Evolutionary conservation across 92 coral and sea anemone species (phyloP), one percentile per base, ranked within the genome.

Genomic region (Micromussa lordhowensis): DNA sequence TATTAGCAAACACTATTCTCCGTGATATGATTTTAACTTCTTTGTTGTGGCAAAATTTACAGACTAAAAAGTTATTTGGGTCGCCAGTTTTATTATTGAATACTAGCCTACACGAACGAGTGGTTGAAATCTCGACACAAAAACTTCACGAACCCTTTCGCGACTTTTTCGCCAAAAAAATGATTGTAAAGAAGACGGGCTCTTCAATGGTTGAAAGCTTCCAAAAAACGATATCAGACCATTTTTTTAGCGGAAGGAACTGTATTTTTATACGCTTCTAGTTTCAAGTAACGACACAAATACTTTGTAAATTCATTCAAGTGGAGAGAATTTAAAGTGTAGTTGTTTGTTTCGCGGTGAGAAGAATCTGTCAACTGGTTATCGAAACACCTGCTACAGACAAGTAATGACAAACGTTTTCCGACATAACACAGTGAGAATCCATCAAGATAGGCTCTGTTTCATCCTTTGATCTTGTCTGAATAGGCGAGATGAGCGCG

Each of bases 341-440:
- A 80, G 84, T 59, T 63, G 53, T 34, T 3, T n/a, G 36, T 74
- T 55, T 24, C 32, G 78, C 53, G 53, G 75, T 19, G 22, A 4
- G 30, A 75, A 76, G 49, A 26, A 21, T 35, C 83, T 59, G 88
- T 34, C 51, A 76, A 77, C 82, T 61, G 82, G 89, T 84, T 55
- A 80, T 84, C n/a, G 74, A 3, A 73, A 84, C 89, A 86, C 89
- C 89, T 86, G 89, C 82, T 64, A 71, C 70, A 0, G 35, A 55
- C 26, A n/a, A 8, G 51, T n/a, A 72, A 73, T 0, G 53, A 86
- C 29, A 77, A 61, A 83, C 58, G 35, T 78, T 38, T 59, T 22
- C n/a, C 4, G 48, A 44, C 75, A 86, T 86, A 34, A 86, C 44
- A 63, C 89, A 86, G 83, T 77, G 63, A 86, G 44, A 85, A 51